Conservation (phyloP, 2,113 vertebrate species). For the Chlamydotis undulata region DNA sequence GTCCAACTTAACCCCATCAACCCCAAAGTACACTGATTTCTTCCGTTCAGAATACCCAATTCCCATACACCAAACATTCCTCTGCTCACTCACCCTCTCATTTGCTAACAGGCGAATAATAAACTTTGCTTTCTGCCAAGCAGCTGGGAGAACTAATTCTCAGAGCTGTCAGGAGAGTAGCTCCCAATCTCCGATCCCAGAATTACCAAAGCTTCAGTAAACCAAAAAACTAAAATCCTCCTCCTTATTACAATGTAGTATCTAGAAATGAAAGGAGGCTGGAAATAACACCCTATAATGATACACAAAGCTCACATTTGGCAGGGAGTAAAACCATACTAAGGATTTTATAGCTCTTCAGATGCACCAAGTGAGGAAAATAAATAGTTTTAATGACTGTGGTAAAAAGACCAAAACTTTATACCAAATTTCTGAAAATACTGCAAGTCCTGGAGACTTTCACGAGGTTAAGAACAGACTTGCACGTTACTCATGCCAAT, state of each 20-base stretch:
- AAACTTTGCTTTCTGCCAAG: neutral
- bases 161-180: neutral
- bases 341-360: neutral
- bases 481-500: neutral
- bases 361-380: neutral
- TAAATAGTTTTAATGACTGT: neutral
- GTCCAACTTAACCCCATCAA: neutral
- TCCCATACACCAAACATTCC: accelerated
- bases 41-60: neutral
- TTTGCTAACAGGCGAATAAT: neutral
- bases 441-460: neutral
- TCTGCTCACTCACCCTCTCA: accelerated
- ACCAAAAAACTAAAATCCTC: neutral
- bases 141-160: neutral
- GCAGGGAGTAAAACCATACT: neutral
- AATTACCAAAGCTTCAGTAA: neutral
- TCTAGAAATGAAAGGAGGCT: neutral
- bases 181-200: neutral
- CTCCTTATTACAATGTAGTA: neutral
- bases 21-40: neutral
- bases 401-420: neutral
- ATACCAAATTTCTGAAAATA: neutral
- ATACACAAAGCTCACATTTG: neutral
- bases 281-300: neutral
- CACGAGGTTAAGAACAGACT: neutral